Percentiles rank a stretch among this genome's conserved stretches.
Conservation (phyloP, 2,113 vertebrate species). For the Rana temporaria region DNA sequence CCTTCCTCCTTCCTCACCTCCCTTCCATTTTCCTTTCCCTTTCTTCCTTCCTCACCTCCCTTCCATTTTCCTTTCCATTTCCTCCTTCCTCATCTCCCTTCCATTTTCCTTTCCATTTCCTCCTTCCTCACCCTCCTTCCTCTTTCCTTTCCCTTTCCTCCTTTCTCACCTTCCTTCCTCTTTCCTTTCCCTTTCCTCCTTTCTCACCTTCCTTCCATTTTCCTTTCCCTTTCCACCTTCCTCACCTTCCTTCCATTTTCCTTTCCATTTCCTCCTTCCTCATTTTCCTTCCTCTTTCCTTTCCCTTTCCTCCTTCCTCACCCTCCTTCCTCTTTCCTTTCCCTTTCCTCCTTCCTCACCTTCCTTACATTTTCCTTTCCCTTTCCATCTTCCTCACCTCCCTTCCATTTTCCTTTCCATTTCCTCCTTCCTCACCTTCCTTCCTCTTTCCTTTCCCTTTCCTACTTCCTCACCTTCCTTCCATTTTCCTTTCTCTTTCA, state of each 20-base stretch:
- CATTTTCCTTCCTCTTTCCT: too few relatives aligned
- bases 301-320: too few relatives aligned
- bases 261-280: too few relatives aligned
- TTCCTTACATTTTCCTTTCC: not conserved
- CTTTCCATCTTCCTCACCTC: too few relatives aligned
- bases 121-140: too few relatives aligned
- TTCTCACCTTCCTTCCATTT: too few relatives aligned
- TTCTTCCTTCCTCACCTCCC: too few relatives aligned
- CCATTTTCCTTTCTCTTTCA: not conserved
- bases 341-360: not conserved
- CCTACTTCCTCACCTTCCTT: not conserved
- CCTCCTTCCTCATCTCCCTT: too few relatives aligned
- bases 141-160: not conserved
- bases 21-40: not conserved
- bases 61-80: too few relatives aligned
- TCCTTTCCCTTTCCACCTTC: not conserved
- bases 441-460: not conserved
- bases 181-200: not conserved
- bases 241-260: not conserved
- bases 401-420: not conserved
- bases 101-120: rapidly evolving
- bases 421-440: not conserved
- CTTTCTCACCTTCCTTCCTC: not conserved
- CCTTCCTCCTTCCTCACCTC: too few relatives aligned
- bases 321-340: too few relatives aligned